These are phyloP conservation scores for Falcunculus frontatus DNA, from an alignment of 2,113 vertebrate genomes.

Conservation along the genomic window DNA sequence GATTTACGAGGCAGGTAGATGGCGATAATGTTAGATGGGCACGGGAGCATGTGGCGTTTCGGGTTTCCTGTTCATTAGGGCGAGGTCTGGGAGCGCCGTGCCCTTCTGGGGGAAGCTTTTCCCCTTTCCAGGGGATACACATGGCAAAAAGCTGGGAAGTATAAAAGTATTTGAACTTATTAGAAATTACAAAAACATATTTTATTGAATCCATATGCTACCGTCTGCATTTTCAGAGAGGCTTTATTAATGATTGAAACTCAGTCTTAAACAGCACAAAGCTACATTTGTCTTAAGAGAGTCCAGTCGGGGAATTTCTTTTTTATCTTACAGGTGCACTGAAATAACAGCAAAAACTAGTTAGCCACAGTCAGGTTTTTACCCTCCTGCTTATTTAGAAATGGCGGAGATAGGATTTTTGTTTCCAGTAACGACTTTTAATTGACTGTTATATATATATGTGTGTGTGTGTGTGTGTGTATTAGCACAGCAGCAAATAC, in stretches of 20 bases:
- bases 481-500: not conserved
- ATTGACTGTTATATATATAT: not conserved
- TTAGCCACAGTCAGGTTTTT: not conserved
- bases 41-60: conserved; percentile 12
- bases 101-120: conserved; percentile 29
- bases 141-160: conserved; percentile 74
- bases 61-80: conserved; percentile 59
- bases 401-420: not conserved
- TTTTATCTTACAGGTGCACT: conserved; percentile 79
- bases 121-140: conserved; percentile 60
- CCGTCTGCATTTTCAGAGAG: conserved; percentile 68
- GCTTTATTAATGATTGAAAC: conserved; percentile 75
- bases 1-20: conserved; percentile 33
- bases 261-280: conserved; percentile 68
- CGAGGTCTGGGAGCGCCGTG: conserved; percentile 42
- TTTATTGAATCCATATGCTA: conserved; percentile 81
- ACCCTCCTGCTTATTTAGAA: conserved; percentile 11
- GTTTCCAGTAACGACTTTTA: not conserved
- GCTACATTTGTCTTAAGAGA: conserved; percentile 71
- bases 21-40: conserved; percentile 5
- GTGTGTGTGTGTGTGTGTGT: no score
- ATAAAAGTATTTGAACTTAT: conserved; percentile 76
- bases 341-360: conserved; percentile 55
- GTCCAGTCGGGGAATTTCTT: conserved; percentile 61
- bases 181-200: conserved; percentile 83